A percentile compares a stretch with the other conserved stretches of the same genome.
Conservation (phyloP, 1,140 invertebrate species). For the Calliopsis andreniformis region DNA sequence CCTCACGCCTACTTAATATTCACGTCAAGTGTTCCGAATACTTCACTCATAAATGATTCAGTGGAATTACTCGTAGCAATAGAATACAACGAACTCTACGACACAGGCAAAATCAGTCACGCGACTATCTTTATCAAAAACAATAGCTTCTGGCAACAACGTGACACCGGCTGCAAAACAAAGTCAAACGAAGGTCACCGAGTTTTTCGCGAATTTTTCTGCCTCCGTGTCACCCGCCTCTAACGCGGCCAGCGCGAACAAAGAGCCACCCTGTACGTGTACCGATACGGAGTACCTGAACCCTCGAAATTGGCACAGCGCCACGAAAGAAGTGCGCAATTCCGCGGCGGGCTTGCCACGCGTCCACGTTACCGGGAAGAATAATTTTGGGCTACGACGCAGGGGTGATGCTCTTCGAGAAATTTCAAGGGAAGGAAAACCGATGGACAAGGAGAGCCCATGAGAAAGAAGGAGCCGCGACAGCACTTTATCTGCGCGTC, state of each 20-base stretch:
- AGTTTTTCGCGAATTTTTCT: neutral
- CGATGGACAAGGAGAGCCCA: neutral
- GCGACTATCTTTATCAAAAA: neutral
- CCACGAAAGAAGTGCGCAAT: conserved; percentile 57
- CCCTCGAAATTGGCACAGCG: conserved; percentile 55
- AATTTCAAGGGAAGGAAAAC: neutral
- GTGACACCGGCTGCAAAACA: neutral
- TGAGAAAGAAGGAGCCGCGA: neutral
- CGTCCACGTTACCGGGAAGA: conserved; percentile 52
- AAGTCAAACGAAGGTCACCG: neutral
- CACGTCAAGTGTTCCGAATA: no score
- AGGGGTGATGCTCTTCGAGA: conserved; percentile 16
- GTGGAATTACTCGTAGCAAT: neutral
- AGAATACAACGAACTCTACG: neutral
- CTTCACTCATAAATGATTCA: no score
- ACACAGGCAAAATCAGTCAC: neutral
- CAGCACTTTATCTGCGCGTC: neutral
- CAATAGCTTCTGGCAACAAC: no score
- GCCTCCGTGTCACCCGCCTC: neutral
- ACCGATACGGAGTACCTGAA: conserved; percentile 41
- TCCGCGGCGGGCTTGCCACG: conserved; percentile 29
- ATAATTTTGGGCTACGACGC: conserved; percentile 53
- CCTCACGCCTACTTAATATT: no score
- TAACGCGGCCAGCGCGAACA: neutral
- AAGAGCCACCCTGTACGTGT: conserved; percentile 8